Conservation (phyloP, 2,888 invertebrate genomes). For the Therioaphis trifolii region DNA sequence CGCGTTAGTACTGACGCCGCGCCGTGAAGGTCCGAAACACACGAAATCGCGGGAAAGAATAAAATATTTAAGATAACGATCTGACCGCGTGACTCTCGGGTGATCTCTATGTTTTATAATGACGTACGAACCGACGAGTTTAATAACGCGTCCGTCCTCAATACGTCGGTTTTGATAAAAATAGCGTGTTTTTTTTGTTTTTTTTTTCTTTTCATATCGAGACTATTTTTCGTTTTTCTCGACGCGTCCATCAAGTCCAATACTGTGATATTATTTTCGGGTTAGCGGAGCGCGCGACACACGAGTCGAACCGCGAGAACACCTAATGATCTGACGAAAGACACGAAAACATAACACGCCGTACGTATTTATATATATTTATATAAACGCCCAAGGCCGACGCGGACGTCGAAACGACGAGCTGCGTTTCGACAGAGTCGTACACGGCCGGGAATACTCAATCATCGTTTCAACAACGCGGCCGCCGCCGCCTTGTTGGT, state of each 20-base stretch:
- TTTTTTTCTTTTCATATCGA: neutral
- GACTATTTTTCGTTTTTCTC: neutral
- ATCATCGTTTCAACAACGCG: neutral
- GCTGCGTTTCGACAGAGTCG: neutral
- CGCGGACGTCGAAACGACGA: neutral
- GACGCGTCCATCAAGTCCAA: conserved; percentile 1
- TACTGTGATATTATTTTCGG: neutral
- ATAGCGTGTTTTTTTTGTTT: neutral
- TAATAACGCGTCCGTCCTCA: neutral
- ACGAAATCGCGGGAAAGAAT: neutral
- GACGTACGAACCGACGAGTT: neutral
- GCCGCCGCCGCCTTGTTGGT: neutral
- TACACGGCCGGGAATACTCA: neutral
- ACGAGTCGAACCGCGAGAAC: neutral
- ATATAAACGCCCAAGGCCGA: neutral
- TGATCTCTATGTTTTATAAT: neutral
- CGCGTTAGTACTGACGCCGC: too few species aligned
- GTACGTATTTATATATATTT: too few species aligned
- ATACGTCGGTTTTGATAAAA: neutral
- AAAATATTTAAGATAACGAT: neutral
- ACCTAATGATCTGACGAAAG: conserved; percentile 18
- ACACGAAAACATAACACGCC: neutral
- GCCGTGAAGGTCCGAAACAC: neutral
- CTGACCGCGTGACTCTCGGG: conserved; percentile 6
- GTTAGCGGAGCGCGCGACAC: neutral